A percentile compares a stretch with the other conserved stretches of the same genome.
phyloP scores from a whole-genome alignment of 2,888 invertebrate genomes.

The Sphaerophoria rueppellii region DNA sequence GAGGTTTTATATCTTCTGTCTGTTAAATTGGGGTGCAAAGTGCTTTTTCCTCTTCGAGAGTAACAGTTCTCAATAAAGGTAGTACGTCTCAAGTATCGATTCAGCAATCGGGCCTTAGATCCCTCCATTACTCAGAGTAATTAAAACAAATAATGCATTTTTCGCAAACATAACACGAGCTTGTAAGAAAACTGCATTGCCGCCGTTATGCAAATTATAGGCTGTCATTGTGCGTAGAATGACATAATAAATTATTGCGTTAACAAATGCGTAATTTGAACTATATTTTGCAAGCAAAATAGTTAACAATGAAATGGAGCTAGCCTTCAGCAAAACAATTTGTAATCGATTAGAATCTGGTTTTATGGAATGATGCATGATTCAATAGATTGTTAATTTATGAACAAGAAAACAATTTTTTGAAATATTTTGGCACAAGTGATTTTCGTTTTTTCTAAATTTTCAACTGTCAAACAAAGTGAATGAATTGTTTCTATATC shows the following conservation, averaged over 20 bases:
- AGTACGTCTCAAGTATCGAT: neutral
- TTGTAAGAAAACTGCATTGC: neutral
- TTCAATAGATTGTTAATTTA: too few relatives aligned
- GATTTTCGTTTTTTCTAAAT: too few relatives aligned
- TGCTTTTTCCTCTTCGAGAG: too few relatives aligned
- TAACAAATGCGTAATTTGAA: neutral
- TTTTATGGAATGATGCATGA: neutral
- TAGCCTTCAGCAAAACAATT: neutral
- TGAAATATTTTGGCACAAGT: too few relatives aligned
- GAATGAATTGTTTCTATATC: too few relatives aligned
- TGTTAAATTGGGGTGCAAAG: too few relatives aligned
- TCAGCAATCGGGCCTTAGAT: too few relatives aligned
- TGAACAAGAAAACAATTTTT: too few relatives aligned
- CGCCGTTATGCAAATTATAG: conserved; percentile 15
- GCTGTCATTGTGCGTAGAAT: neutral
- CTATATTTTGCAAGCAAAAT: neutral
- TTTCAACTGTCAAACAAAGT: too few relatives aligned
- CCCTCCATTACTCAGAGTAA: too few relatives aligned
- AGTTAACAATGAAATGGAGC: neutral
- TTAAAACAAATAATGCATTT: too few relatives aligned
- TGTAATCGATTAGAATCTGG: neutral
- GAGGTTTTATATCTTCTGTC: neutral
- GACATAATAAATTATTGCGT: conserved; percentile 3
- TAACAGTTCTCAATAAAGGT: too few relatives aligned
- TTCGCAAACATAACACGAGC: neutral